Conservation (phyloP, 1,140 invertebrate genomes). For the Trigoniulus corallinus region DNA sequence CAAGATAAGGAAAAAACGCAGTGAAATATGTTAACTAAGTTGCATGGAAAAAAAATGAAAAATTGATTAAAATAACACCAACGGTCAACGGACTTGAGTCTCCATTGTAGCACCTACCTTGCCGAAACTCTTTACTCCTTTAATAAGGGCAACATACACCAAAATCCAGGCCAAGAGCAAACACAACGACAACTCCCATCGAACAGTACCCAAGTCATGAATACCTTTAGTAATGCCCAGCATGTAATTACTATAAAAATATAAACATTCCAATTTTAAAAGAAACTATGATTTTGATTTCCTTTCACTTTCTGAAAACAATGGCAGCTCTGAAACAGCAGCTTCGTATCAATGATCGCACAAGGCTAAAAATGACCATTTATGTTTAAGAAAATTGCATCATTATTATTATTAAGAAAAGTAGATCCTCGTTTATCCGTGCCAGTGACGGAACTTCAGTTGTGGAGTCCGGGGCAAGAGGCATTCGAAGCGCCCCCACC, state of each 20-base stretch:
- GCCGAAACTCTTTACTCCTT: slow-evolving; percentile 66
- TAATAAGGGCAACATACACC: slow-evolving; percentile 60
- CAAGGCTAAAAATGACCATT: too few species aligned
- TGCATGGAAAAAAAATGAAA: slow-evolving; percentile 16
- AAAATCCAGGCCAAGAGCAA: slow-evolving; percentile 59
- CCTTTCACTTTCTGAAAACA: too few species aligned
- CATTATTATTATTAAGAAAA: too few species aligned
- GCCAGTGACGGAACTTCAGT: too few species aligned
- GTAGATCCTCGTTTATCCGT: too few species aligned
- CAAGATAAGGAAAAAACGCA: slow-evolving; percentile 67
- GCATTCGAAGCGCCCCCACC: too few species aligned
- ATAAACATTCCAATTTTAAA: slow-evolving; percentile 9
- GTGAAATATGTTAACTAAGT: slow-evolving; percentile 63
- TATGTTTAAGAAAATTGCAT: too few species aligned
- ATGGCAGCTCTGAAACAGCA: too few species aligned
- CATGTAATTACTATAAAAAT: slow-evolving; percentile 43
- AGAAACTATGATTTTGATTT: not conserved
- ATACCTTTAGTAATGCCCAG: slow-evolving; percentile 52
- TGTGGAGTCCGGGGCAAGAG: too few species aligned
- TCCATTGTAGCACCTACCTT: slow-evolving; percentile 40
- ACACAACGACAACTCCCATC: slow-evolving; percentile 52
- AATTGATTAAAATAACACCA: not conserved
- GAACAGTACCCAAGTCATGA: slow-evolving; percentile 49
- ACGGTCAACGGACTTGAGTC: not conserved
- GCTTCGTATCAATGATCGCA: too few species aligned